Conservation (phyloP, 2,797 vertebrate genomes). For the Chiloscyllium punctatum region DNA sequence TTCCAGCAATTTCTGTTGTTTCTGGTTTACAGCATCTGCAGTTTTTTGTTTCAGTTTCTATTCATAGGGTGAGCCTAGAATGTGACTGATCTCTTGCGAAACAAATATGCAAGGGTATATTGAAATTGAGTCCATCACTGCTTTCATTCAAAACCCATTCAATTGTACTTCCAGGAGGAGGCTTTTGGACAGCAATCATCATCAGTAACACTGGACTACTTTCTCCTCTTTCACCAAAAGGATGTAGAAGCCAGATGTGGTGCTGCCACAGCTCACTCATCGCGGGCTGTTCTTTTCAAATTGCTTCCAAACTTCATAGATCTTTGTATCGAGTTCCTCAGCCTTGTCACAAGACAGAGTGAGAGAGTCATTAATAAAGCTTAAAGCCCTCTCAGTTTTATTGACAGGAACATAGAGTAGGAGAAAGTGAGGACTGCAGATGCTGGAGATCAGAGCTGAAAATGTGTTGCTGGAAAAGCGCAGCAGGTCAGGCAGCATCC, state of each 20-base stretch:
- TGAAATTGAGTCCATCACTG: background rate
- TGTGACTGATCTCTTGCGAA: background rate
- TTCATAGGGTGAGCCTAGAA: background rate
- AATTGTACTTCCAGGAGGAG: background rate
- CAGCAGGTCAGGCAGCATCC: no score
- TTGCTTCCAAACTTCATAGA: background rate
- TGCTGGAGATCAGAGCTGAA: no score
- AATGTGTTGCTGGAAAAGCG: no score
- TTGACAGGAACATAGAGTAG: no score
- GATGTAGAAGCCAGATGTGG: background rate
- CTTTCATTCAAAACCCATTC: background rate
- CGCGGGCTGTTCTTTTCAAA: background rate
- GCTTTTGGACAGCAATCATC: background rate
- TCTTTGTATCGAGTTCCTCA: background rate
- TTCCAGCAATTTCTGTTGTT: no score
- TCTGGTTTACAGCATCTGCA: no score
- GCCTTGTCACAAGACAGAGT: background rate
- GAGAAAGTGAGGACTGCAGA: no score
- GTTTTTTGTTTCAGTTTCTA: no score
- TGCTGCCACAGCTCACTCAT: background rate
- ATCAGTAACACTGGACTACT: background rate
- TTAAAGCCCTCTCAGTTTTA: no score
- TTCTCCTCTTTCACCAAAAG: background rate
- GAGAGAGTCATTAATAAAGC: no score
- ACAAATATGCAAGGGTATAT: background rate